A percentile compares a stretch with the other conserved stretches of the same genome.
Evolutionary conservation across 2,888 invertebrate species (phyloP).

Genomic region (Apodemia mormo): DNA sequence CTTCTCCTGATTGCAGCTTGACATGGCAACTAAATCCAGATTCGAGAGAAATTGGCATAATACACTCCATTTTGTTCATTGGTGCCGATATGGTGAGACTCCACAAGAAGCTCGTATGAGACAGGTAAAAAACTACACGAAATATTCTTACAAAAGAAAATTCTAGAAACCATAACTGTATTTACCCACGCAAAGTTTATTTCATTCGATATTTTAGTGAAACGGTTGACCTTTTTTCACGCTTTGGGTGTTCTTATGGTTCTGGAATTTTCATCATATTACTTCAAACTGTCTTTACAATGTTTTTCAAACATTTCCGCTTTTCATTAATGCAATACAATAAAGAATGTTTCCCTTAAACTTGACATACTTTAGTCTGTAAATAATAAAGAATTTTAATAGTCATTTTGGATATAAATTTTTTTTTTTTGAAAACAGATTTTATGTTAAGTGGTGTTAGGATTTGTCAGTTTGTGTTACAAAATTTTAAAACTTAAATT

Average conservation of each 20-base stretch:
- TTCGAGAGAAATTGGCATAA: conserved; percentile 85
- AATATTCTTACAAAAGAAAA: conserved; percentile 34
- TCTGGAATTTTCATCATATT: conserved; percentile 53
- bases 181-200: conserved; percentile 34
- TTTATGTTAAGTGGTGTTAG: background rate
- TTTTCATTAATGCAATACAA: conserved; percentile 3
- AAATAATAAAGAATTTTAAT: background rate
- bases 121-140: conserved; percentile 77
- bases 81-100: conserved; percentile 87
- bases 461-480: background rate
- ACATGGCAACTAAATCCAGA: conserved; percentile 80
- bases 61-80: conserved; percentile 85
- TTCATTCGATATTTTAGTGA: conserved; percentile 19
- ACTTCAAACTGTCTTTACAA: conserved; percentile 56
- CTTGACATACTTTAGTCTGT: background rate
- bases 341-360: background rate
- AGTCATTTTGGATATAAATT: background rate
- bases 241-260: conserved; percentile 44
- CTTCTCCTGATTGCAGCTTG: conserved; percentile 82
- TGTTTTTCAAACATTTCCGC: conserved; percentile 25
- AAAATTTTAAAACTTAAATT: background rate
- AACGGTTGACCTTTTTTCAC: conserved; percentile 31
- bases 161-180: conserved; percentile 44
- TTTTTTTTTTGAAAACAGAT: background rate
- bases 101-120: conserved; percentile 85